Percentiles rank a stretch among this genome's conserved stretches.
These are phyloP conservation scores for Labeo catla DNA, from an alignment of 2,113 vertebrate species.

Conservation along the genomic window DNA sequence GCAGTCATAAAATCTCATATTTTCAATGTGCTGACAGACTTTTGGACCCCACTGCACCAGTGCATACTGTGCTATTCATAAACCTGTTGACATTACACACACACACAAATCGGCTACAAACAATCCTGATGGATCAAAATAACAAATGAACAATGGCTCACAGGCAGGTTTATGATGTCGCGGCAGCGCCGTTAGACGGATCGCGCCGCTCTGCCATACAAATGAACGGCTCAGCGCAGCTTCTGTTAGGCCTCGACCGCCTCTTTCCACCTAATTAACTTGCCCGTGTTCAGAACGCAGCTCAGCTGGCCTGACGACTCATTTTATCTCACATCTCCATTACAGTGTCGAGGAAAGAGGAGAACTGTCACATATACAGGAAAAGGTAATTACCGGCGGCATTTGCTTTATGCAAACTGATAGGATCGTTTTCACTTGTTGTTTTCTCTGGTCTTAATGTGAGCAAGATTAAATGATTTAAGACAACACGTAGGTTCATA, in stretches of 20 bases:
- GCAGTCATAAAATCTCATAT: not conserved
- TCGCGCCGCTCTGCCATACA: constrained; percentile 76
- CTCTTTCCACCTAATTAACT: constrained; percentile 78
- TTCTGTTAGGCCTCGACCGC: constrained; percentile 66
- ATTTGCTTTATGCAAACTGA: constrained; percentile 46
- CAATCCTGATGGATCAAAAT: not conserved
- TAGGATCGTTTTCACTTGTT: constrained; percentile 26
- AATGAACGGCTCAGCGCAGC: constrained; percentile 76
- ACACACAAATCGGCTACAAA: not conserved
- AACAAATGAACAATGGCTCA: constrained; percentile 60
- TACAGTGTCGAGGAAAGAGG: constrained; percentile 61
- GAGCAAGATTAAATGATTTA: not conserved
- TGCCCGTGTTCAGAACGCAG: constrained; percentile 70
- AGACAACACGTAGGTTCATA: not conserved
- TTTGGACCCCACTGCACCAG: not conserved
- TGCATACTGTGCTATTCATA: not conserved
- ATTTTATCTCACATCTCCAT: constrained; percentile 69
- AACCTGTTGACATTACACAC: not conserved
- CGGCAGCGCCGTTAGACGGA: constrained; percentile 63
- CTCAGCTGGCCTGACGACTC: constrained; percentile 68
- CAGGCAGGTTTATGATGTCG: constrained; percentile 59
- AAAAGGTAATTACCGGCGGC: not conserved
- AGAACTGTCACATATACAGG: constrained; percentile 38
- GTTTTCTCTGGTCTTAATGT: constrained; percentile 3
- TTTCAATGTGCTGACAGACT: not conserved